Conservation (phyloP, 2,113 vertebrate genomes). For the Pipa parva region DNA sequence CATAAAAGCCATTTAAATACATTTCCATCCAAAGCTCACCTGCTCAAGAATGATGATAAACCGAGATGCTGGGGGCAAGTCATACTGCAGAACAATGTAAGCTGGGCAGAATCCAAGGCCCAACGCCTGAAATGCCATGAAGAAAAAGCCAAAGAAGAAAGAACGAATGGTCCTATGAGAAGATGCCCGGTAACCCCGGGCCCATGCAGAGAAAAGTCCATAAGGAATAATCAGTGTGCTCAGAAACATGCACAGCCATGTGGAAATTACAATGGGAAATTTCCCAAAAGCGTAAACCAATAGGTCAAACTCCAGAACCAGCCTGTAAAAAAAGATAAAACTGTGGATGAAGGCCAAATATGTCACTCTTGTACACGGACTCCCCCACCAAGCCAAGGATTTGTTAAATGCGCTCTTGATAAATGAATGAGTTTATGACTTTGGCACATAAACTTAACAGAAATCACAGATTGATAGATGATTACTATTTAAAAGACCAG, state of each 20-base stretch:
- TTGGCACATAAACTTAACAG: too few relatives aligned
- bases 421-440: too few relatives aligned
- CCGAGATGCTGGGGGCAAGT: slow-evolving; percentile 82
- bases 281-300: slow-evolving; percentile 85
- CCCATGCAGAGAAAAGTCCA: slow-evolving; percentile 76
- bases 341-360: too few relatives aligned
- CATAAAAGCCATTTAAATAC: neutral
- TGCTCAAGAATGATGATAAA: slow-evolving; percentile 86
- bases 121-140: slow-evolving; percentile 74
- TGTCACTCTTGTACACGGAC: too few relatives aligned
- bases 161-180: slow-evolving; percentile 57
- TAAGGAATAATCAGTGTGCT: slow-evolving; percentile 77
- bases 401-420: too few relatives aligned
- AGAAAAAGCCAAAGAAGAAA: slow-evolving; percentile 62
- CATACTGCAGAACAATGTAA: slow-evolving; percentile 71
- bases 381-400: too few relatives aligned
- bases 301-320: slow-evolving; percentile 88
- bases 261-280: slow-evolving; percentile 73
- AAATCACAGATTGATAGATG: too few relatives aligned
- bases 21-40: slow-evolving; percentile 56
- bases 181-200: slow-evolving; percentile 62
- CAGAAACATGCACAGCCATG: slow-evolving; percentile 87
- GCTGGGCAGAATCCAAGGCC: slow-evolving; percentile 76
- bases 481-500: too few relatives aligned
- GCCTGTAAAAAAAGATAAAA: slow-evolving; percentile 58